Conservation (phyloP, 2,888 invertebrate species). For the Callyntrura sp. region DNA sequence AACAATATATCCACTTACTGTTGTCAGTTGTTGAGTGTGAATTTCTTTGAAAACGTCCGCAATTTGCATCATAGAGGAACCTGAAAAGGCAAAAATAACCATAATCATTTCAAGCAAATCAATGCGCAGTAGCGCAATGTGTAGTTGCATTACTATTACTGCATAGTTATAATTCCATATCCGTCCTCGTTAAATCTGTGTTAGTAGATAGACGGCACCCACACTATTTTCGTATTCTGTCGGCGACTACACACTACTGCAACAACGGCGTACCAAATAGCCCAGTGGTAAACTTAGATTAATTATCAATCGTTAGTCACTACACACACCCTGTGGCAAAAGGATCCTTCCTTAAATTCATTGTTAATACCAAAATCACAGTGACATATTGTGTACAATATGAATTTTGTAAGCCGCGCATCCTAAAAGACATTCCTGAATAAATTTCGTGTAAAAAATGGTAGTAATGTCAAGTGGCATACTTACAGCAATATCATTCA, state of each 20-base stretch:
- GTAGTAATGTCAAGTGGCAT: no score
- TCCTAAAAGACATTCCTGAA: no score
- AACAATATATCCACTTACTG: constrained; percentile 88
- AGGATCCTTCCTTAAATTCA: neutral
- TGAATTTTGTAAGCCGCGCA: no score
- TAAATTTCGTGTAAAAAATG: no score
- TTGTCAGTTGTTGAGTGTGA: constrained; percentile 97
- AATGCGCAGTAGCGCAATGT: no score
- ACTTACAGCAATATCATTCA: no score
- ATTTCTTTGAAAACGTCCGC: constrained; percentile 97
- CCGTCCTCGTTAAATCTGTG: neutral
- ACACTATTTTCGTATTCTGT: neutral
- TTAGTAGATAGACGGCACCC: neutral
- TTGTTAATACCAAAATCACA: neutral
- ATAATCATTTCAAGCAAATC: neutral
- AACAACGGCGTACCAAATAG: no score
- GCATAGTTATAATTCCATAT: neutral
- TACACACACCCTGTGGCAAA: neutral
- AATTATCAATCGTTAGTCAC: neutral
- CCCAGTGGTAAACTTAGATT: neutral
- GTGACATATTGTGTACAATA: no score
- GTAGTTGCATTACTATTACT: neutral
- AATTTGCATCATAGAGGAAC: constrained; percentile 95
- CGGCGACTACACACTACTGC: no score
- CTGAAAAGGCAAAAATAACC: constrained; percentile 86